A percentile compares a stretch with the other conserved stretches of the same genome.
Conservation (phyloP, 1,140 invertebrate genomes). For the Micrasema longulum region DNA sequence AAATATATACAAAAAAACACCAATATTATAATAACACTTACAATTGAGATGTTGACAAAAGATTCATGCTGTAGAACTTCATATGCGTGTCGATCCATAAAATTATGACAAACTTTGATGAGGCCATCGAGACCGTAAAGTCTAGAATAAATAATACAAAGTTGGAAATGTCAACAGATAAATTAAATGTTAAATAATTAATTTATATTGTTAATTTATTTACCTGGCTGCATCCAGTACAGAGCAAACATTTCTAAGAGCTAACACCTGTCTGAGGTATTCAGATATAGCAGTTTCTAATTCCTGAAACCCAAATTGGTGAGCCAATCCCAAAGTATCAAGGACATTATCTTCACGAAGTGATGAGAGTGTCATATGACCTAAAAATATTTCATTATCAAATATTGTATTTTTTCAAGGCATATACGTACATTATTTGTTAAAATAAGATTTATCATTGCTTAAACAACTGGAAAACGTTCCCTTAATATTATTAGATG, state of each 20-base stretch:
- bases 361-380: slow-evolving; percentile 85
- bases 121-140: slow-evolving; percentile 72
- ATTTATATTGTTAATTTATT: slow-evolving; percentile 6
- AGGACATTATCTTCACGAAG: slow-evolving; percentile 88
- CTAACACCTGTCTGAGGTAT: slow-evolving; percentile 89
- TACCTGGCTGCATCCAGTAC: slow-evolving; percentile 93
- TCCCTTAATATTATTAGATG: background rate
- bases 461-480: too few species aligned
- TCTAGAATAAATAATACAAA: slow-evolving; percentile 56
- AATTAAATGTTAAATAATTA: background rate
- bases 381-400: slow-evolving; percentile 58
- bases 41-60: slow-evolving; percentile 87
- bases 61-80: slow-evolving; percentile 87
- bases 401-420: background rate
- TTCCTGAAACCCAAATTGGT: slow-evolving; percentile 95
- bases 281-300: slow-evolving; percentile 93
- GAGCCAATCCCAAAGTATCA: slow-evolving; percentile 89
- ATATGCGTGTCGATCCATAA: slow-evolving; percentile 89
- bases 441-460: too few species aligned
- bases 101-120: slow-evolving; percentile 79
- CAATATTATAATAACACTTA: slow-evolving; percentile 68
- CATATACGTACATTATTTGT: background rate
- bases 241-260: slow-evolving; percentile 89
- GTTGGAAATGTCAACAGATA: background rate
- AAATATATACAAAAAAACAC: background rate